Evolutionary conservation across 2,797 vertebrate genomes (phyloP), one percentile per base, ranked within the genome.

Genomic region (Pelodytes ibericus): DNA sequence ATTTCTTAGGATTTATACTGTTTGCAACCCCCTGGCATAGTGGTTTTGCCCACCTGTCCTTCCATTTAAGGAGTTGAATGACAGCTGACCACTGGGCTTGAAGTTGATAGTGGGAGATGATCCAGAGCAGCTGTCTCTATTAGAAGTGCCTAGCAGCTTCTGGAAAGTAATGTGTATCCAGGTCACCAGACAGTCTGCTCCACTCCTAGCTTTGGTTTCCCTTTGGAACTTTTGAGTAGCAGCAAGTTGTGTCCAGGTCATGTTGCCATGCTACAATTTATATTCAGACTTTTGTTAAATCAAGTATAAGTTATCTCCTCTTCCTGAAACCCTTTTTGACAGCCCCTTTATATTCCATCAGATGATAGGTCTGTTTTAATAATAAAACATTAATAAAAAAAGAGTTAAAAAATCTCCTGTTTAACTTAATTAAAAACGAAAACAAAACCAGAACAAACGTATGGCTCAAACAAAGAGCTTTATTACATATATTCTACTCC

Each of bases 101-200:
- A 24, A 57, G 41, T 41, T 68, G 59, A 74, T 69, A 63, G 58
- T 62, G 22, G 56, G 71, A 79, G 77, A 79, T 57, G 77, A 68
- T 57, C 71, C 64, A 79, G 77, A 79, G 64, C 77, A 79, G 90
- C 91, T 93, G 92, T 82, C 75, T 62, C 31, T 76, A 58, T 77
- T 64, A 62, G 83, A 81, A 75, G 47, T 82, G 74, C n/a, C 89
- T 89, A 64, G 92, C 83, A 92, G 71, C 82, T 94, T 94, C 93
- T 92, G 80, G 91, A 94, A 93, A 30, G 30, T 65, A 16, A 47
- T 56, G 13, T 27, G 7, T 41, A 60, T 65, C 70, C 30, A 69
- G 51, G 31, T 79, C 58, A 79, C 41, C 44, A 25, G 20, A 9
- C 15, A 13, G 57, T 5, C 67, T 33, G 49, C 57, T 36, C 61